These are phyloP conservation scores for Drosophila lini DNA, from an alignment of 1,140 invertebrate genomes.

Conservation along the genomic window DNA sequence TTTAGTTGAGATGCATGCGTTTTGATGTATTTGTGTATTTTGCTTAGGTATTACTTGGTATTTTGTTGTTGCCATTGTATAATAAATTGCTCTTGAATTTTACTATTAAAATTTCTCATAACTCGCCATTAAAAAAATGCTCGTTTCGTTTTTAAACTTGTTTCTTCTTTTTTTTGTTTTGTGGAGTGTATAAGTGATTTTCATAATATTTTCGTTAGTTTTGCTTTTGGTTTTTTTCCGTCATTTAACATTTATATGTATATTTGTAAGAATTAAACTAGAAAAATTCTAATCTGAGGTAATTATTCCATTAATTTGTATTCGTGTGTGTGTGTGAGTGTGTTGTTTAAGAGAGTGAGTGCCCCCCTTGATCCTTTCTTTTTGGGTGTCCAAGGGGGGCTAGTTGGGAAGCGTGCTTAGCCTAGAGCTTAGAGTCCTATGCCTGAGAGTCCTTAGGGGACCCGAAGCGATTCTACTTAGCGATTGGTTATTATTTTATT, in stretches of 20 bases:
- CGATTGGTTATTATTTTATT: slow-evolving; percentile 53
- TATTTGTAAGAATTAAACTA: slow-evolving; percentile 82
- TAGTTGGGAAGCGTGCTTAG: slow-evolving; percentile 72
- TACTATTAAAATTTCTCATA: slow-evolving; percentile 77
- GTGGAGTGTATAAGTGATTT: slow-evolving; percentile 47
- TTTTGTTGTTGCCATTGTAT: slow-evolving; percentile 52
- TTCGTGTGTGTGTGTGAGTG: slow-evolving; percentile 52
- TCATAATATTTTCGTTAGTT: slow-evolving; percentile 49
- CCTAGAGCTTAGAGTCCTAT: slow-evolving; percentile 57
- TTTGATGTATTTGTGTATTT: slow-evolving; percentile 46
- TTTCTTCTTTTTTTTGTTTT: slow-evolving; percentile 33
- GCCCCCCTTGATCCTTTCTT: slow-evolving; percentile 8
- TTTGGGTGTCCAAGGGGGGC: not conserved
- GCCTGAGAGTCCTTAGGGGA: slow-evolving; percentile 41
- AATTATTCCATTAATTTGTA: slow-evolving; percentile 83
- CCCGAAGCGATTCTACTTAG: slow-evolving; percentile 60
- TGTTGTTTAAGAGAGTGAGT: slow-evolving; percentile 45
- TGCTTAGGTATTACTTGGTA: slow-evolving; percentile 43
- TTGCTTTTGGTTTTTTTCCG: slow-evolving; percentile 27
- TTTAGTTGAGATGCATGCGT: slow-evolving; percentile 58
- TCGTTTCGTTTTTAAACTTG: slow-evolving; percentile 43
- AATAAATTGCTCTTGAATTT: slow-evolving; percentile 81
- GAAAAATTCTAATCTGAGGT: slow-evolving; percentile 83
- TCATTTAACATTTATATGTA: slow-evolving; percentile 74
- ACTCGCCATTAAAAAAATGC: slow-evolving; percentile 61